Conservation (phyloP, 2,113 vertebrate genomes). For the Centropristis striata region DNA sequence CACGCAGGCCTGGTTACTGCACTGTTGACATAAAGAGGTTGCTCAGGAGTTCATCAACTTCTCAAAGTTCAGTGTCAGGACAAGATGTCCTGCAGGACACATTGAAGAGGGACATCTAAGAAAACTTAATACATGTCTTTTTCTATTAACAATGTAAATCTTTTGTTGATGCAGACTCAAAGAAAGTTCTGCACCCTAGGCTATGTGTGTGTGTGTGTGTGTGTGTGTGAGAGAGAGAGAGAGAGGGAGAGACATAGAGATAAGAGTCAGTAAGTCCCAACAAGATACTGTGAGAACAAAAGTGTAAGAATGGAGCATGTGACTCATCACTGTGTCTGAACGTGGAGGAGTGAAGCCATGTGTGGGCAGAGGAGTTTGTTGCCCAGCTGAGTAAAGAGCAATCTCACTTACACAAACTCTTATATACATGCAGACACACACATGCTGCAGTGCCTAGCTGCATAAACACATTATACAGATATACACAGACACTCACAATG, state of each 20-base stretch:
- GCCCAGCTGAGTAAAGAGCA: constrained; percentile 78
- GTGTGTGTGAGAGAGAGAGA: constrained; percentile 1
- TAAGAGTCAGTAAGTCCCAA: constrained; percentile 74
- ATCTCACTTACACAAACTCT: constrained; percentile 66
- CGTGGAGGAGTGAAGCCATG: constrained; percentile 79
- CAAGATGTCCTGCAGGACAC: constrained; percentile 3
- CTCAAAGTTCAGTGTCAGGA: constrained; percentile 60
- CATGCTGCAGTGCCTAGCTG: neutral
- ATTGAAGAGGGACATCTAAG: constrained; percentile 6
- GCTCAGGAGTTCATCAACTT: constrained; percentile 62
- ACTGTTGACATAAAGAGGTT: constrained; percentile 75
- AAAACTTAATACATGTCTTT: constrained; percentile 7
- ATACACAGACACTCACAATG: neutral
- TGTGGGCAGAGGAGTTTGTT: constrained; percentile 78
- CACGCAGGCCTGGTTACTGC: constrained; percentile 52
- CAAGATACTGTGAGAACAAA: constrained; percentile 79
- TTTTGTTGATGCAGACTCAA: constrained; percentile 13
- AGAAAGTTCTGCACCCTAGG: constrained; percentile 7
- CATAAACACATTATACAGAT: neutral
- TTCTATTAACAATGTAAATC: neutral
- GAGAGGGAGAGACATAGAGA: constrained; percentile 51
- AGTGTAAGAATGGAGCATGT: constrained; percentile 84
- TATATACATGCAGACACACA: constrained; percentile 41
- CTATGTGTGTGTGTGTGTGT: constrained; percentile 12
- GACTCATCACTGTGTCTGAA: constrained; percentile 84